Conservation (phyloP, 1,140 invertebrate genomes). For the Camponotus pennsylvanicus region DNA sequence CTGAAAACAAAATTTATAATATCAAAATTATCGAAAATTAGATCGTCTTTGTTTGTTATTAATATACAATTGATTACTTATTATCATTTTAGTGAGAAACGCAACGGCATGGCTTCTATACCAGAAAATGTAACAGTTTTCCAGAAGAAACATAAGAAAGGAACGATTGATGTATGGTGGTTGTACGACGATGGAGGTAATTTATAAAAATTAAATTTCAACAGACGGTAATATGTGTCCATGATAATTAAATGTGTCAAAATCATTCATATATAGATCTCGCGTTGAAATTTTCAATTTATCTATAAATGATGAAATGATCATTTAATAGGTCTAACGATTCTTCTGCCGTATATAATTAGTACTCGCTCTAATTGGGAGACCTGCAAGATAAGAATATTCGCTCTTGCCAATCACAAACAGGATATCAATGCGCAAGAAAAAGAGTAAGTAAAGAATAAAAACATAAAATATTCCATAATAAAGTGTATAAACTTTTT, state of each 20-base stretch:
- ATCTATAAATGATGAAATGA: slow-evolving; percentile 71
- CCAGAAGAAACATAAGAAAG: slow-evolving; percentile 88
- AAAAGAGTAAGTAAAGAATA: slow-evolving; percentile 90
- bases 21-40: neutral
- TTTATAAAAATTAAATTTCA: slow-evolving; percentile 62
- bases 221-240: neutral
- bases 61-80: neutral
- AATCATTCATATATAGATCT: slow-evolving; percentile 17
- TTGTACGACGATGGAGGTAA: slow-evolving; percentile 97
- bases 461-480: slow-evolving; percentile 42
- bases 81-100: slow-evolving; percentile 72
- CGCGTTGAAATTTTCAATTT: slow-evolving; percentile 51
- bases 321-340: slow-evolving; percentile 90
- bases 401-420: slow-evolving; percentile 94
- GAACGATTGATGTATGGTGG: slow-evolving; percentile 98
- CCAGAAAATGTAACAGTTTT: slow-evolving; percentile 89
- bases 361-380: slow-evolving; percentile 94
- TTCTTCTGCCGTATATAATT: slow-evolving; percentile 97
- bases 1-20: neutral
- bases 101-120: slow-evolving; percentile 77
- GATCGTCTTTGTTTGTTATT: neutral
- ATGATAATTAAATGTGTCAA: neutral
- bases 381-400: slow-evolving; percentile 95
- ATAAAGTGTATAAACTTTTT: neutral
- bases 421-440: slow-evolving; percentile 95